Conservation (phyloP, 2,113 vertebrate genomes). For the Cheirogaleus medius region DNA sequence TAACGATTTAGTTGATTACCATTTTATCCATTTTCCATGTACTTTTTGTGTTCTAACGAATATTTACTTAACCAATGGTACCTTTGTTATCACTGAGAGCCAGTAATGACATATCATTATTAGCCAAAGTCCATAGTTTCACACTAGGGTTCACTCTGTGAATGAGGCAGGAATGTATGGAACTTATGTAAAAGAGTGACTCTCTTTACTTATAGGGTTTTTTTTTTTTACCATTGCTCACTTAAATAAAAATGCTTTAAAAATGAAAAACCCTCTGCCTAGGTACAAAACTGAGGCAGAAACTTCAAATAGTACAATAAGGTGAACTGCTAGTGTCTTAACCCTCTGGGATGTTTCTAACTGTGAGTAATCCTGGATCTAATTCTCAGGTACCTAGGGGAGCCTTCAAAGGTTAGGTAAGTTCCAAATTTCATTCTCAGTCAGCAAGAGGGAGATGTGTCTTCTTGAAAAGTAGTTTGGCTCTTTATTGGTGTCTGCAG, state of each 20-base stretch:
- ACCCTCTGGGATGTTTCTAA: background rate
- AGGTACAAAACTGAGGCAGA: background rate
- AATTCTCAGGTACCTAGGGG: constrained; percentile 65
- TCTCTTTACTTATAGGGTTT: background rate
- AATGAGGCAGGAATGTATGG: background rate
- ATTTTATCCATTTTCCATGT: background rate
- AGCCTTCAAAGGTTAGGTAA: constrained; percentile 28
- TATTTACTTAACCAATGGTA: background rate
- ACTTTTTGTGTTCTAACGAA: background rate
- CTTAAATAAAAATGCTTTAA: background rate
- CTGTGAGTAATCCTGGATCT: constrained; percentile 59
- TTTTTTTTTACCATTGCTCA: background rate
- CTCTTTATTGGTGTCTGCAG: background rate
- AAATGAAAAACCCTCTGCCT: background rate
- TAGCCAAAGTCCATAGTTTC: background rate
- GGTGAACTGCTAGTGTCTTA: background rate
- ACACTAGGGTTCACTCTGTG: background rate
- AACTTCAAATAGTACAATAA: background rate
- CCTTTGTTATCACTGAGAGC: background rate
- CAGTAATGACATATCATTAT: background rate
- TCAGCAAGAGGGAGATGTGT: constrained; percentile 20
- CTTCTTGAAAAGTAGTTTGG: constrained; percentile 49
- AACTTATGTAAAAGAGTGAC: background rate
- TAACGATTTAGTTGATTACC: background rate
- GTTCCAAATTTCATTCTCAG: constrained; percentile 62